Conservation (phyloP, 2,888 invertebrate species). For the Stenchaetothrips biformis region DNA sequence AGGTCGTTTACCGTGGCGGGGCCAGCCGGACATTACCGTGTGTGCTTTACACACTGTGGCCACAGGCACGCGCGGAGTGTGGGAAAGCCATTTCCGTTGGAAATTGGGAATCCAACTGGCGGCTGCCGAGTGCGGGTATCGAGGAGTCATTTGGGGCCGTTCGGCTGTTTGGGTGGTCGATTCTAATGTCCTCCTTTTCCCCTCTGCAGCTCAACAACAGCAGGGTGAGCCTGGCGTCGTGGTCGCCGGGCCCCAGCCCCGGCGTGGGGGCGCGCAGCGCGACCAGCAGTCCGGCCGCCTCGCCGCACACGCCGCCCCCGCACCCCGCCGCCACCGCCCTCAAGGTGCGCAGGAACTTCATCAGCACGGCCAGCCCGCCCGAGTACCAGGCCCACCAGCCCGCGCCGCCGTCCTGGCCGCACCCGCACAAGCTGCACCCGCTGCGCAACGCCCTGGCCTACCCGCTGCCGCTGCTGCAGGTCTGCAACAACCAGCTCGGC, state of each 20-base stretch:
- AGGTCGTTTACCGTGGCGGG: no score
- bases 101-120: no score
- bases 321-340: neutral
- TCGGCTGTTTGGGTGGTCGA: no score
- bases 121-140: neutral
- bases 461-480: neutral
- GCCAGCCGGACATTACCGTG: no score
- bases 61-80: no score
- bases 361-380: neutral
- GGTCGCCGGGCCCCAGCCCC: neutral
- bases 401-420: neutral
- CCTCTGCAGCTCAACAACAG: slow-evolving; percentile 11
- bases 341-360: slow-evolving; percentile 20
- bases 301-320: neutral
- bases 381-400: slow-evolving; percentile 8
- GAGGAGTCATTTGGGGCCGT: no score
- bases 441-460: slow-evolving; percentile 15
- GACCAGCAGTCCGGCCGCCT: neutral
- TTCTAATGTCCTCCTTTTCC: no score
- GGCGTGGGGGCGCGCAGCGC: neutral
- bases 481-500: neutral
- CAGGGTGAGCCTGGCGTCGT: slow-evolving; percentile 13
- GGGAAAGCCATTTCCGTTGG: no score
- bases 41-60: no score
- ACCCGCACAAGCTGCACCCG: slow-evolving; percentile 15